Evolutionary conservation across 1,140 invertebrate genomes (phyloP), one percentile per base, ranked within the genome.

Genomic region (Leptestheria dahalacensis): DNA sequence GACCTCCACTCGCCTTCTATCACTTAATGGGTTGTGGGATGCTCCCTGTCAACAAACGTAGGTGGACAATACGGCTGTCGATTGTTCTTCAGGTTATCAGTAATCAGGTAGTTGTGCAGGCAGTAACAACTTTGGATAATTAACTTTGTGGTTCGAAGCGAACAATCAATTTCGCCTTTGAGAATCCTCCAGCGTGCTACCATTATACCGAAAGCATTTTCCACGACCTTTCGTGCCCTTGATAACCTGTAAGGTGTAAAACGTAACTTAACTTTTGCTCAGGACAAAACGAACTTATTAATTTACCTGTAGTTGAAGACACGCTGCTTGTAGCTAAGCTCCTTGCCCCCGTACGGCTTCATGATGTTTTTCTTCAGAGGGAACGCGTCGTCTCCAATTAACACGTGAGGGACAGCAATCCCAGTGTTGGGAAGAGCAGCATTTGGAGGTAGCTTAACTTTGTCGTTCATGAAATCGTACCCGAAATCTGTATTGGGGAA

Each of bases 131-230:
- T 20, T 18, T 50, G 11, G n/a, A 23, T 18, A 20, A 50, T 50
- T 18, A n/a, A 10, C n/a, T 47, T 47, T 47, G 11, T 50, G 48
- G 48, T 50, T 50, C 20, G 9, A 9, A 50, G 6, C 6, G 33
- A 41, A 9, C 6, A 6, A 18, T 50, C 20, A 10, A 50, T 50
- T 50, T 50, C 48, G 23, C n/a, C 11, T 50, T 50, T 50, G n/a
- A 75, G 72, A 47, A 75, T 67, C 65, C 72, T 63, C 64, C 72
- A 75, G 61, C 70, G 71, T 53, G 67, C 65, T 23, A 66, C 64
- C 26, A 78, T 61, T 51, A 78, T 72, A 15, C 74, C 74, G 68
- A 78, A 78, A 46, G 69, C 69, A 68, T 76, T 77, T 68, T 78
- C 74, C 12, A 77, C 68, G 29, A 71, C 67, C 62, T 69, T 68